Percentiles rank a stretch among this genome's conserved stretches.
These are phyloP conservation scores for Cynopterus brachyotis DNA, from an alignment of 2,113 vertebrate species.

Conservation along the genomic window DNA sequence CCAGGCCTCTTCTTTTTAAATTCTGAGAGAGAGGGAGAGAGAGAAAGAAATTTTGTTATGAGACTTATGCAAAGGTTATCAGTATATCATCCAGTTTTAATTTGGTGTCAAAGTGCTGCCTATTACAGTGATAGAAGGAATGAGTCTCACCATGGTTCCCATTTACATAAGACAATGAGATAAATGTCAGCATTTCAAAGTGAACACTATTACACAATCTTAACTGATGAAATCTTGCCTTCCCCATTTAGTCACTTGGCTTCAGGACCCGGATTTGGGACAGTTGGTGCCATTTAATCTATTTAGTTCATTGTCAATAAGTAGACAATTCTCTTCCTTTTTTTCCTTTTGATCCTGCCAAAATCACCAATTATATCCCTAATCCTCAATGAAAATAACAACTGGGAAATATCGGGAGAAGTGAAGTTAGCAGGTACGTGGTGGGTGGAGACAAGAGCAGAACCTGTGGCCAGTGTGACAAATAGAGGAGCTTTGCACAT, in stretches of 20 bases:
- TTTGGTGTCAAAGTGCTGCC: neutral
- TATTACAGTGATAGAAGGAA: neutral
- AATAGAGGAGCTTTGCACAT: rapidly evolving
- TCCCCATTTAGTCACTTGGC: neutral
- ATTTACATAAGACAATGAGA: conserved; percentile 53
- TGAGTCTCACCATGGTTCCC: conserved; percentile 39
- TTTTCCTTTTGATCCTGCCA: neutral
- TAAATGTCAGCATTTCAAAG: conserved; percentile 58
- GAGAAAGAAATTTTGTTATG: neutral
- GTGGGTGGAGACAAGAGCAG: rapidly evolving
- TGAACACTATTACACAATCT: neutral
- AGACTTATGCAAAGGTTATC: neutral
- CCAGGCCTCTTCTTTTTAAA: neutral
- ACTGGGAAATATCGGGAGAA: neutral
- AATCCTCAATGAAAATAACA: neutral
- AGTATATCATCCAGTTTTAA: neutral
- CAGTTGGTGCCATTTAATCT: neutral
- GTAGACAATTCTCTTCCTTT: neutral
- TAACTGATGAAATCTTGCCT: neutral
- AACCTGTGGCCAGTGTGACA: neutral
- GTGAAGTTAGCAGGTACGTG: rapidly evolving
- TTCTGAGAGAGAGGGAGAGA: too few species aligned
- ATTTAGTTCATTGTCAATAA: neutral
- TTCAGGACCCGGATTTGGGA: rapidly evolving
- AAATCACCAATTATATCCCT: neutral